Percentiles rank a stretch among this genome's conserved stretches.
These are phyloP conservation scores for Pristionchus maxplancki DNA, from an alignment of 2,888 invertebrate species.

Conservation along the genomic window DNA sequence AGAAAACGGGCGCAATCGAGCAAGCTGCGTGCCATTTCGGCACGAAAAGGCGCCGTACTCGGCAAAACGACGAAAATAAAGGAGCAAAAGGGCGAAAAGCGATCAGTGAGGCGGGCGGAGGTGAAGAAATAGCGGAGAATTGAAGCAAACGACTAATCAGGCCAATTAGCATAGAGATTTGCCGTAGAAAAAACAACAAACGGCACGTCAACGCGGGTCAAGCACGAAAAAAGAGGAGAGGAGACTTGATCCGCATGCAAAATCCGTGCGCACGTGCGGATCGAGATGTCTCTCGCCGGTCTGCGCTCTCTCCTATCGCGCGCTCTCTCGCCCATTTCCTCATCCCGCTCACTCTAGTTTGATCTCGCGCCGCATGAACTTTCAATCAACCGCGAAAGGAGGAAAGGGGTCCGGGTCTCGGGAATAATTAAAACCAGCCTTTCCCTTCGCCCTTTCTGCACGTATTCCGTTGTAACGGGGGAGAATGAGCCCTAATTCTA, in stretches of 20 bases:
- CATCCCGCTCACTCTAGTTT: background rate
- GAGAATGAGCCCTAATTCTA: background rate
- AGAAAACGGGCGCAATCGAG: background rate
- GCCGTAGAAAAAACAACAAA: background rate
- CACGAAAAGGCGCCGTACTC: background rate
- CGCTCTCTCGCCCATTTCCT: background rate
- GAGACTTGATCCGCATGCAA: background rate
- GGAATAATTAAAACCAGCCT: background rate
- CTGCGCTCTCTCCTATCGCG: slow-evolving; percentile 1
- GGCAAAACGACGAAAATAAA: background rate
- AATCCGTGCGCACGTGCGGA: background rate
- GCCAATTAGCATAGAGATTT: background rate
- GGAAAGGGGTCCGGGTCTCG: background rate
- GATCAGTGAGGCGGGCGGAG: background rate
- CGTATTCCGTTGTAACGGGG: background rate
- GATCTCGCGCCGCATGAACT: background rate
- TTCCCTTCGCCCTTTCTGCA: background rate
- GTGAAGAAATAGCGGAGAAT: background rate
- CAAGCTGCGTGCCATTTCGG: background rate
- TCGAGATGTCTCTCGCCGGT: background rate
- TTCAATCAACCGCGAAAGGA: background rate
- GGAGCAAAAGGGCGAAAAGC: background rate
- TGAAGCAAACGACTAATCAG: background rate
- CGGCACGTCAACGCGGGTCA: background rate
- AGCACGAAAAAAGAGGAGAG: background rate